These are phyloP conservation scores for Vidua chalybeata DNA, from an alignment of 2,113 vertebrate species.

Conservation along the genomic window DNA sequence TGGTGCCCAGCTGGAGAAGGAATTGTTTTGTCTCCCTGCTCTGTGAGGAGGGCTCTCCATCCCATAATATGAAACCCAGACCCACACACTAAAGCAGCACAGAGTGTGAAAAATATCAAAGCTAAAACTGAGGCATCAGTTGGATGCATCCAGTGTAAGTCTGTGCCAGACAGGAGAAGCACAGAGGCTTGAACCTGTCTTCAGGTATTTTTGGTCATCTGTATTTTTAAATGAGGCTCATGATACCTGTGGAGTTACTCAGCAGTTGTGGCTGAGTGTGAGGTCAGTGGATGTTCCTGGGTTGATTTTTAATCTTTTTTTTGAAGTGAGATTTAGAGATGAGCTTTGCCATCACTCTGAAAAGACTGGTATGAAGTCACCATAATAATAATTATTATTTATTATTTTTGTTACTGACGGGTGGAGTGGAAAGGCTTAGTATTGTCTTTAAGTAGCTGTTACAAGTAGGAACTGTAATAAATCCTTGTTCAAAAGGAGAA, in stretches of 20 bases:
- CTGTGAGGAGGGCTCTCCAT: no score
- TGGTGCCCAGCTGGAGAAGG: background rate
- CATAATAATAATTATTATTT: no score
- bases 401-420: background rate
- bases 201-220: no score
- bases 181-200: background rate
- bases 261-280: background rate
- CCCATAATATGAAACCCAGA: accelerated
- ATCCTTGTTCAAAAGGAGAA: background rate
- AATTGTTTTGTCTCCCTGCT: background rate
- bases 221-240: background rate
- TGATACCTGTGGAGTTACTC: background rate
- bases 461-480: background rate
- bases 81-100: background rate
- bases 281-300: background rate
- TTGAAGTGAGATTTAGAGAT: background rate
- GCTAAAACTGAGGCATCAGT: background rate
- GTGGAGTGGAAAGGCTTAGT: background rate
- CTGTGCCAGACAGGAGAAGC: background rate
- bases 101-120: background rate
- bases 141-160: accelerated
- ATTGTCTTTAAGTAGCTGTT: background rate
- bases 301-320: background rate
- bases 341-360: background rate
- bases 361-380: background rate